phyloP scores from a whole-genome alignment of 2,797 vertebrate genomes.

The Xiphophorus birchmanni region DNA sequence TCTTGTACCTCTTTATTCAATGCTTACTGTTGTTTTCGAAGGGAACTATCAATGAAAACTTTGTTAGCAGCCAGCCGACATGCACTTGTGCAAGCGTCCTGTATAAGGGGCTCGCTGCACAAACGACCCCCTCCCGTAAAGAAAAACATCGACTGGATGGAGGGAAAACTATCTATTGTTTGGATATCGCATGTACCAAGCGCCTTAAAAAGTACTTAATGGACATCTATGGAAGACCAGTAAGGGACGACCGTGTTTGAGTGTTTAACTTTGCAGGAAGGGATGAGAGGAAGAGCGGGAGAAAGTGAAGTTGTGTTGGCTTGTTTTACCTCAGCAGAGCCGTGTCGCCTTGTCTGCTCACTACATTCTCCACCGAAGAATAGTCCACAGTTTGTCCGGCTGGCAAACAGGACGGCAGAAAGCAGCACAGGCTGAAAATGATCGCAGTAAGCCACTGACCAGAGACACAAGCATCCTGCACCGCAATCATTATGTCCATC shows the following conservation, averaged over 20 bases:
- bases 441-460: constrained; percentile 94
- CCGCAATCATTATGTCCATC: constrained; percentile 95
- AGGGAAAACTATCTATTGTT: constrained; percentile 69
- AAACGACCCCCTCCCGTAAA: constrained; percentile 11
- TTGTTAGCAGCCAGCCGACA: constrained; percentile 36
- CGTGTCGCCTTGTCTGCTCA: constrained; percentile 97
- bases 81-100: constrained; percentile 40
- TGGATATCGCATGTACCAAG: constrained; percentile 11
- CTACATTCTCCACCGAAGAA: constrained; percentile 91
- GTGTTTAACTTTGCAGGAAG: constrained; percentile 8
- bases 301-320: constrained; percentile 70
- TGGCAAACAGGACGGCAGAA: constrained; percentile 92
- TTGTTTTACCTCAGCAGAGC: constrained; percentile 91
- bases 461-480: constrained; percentile 94
- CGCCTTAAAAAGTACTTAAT: constrained; percentile 18
- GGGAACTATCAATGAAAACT: constrained; percentile 51
- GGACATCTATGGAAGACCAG: not conserved
- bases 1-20: not conserved
- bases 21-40: not conserved
- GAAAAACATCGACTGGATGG: constrained; percentile 60
- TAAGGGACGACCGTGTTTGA: not conserved
- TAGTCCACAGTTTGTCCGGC: constrained; percentile 94
- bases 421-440: constrained; percentile 93
- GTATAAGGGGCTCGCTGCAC: constrained; percentile 18
- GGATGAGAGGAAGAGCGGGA: constrained; percentile 28